phyloP scores from a whole-genome alignment of 35 echinoderm and acorn worm species.

The Strongylocentrotus purpuratus region DNA sequence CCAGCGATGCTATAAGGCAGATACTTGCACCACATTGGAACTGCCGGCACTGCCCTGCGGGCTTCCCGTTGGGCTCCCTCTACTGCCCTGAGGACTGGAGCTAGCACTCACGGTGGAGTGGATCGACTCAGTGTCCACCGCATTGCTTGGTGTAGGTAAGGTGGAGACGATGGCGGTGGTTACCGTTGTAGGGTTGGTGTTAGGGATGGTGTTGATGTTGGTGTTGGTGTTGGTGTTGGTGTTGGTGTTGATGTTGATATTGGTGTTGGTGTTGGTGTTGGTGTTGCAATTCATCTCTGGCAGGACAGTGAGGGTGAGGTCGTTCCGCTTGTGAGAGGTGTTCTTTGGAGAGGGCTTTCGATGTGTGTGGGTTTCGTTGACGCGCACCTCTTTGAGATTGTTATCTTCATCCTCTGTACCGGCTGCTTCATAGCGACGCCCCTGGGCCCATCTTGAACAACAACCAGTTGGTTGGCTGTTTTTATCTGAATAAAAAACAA shows the following conservation, averaged over 20 bases:
- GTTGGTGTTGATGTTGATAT: slow-evolving; percentile 37
- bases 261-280: slow-evolving; percentile 66
- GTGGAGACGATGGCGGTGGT: slow-evolving; percentile 72
- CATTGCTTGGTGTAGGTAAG: slow-evolving; percentile 63
- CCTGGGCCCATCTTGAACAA: slow-evolving; percentile 73
- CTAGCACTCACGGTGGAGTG: slow-evolving; percentile 64
- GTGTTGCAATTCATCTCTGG: slow-evolving; percentile 76
- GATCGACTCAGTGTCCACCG: slow-evolving; percentile 58
- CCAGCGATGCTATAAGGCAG: slow-evolving; percentile 79
- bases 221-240: slow-evolving; percentile 70
- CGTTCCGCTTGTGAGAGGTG: slow-evolving; percentile 49
- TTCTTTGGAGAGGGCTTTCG: slow-evolving; percentile 44
- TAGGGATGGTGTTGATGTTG: slow-evolving; percentile 50
- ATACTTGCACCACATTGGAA: slow-evolving; percentile 76
- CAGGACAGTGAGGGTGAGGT: slow-evolving; percentile 56
- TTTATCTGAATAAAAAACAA: background rate
- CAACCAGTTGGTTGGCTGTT: slow-evolving; percentile 68
- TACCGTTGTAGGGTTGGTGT: slow-evolving; percentile 62
- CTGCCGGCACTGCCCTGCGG: slow-evolving; percentile 43
- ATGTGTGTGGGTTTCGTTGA: slow-evolving; percentile 67
- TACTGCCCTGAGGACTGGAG: slow-evolving; percentile 57
- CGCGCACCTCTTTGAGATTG: slow-evolving; percentile 84
- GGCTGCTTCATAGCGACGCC: slow-evolving; percentile 76
- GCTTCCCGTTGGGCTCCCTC: slow-evolving; percentile 25
- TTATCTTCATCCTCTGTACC: slow-evolving; percentile 70